Evolutionary conservation across 2,888 invertebrate genomes (phyloP).

Genomic region (Ophioninae sp.): DNA sequence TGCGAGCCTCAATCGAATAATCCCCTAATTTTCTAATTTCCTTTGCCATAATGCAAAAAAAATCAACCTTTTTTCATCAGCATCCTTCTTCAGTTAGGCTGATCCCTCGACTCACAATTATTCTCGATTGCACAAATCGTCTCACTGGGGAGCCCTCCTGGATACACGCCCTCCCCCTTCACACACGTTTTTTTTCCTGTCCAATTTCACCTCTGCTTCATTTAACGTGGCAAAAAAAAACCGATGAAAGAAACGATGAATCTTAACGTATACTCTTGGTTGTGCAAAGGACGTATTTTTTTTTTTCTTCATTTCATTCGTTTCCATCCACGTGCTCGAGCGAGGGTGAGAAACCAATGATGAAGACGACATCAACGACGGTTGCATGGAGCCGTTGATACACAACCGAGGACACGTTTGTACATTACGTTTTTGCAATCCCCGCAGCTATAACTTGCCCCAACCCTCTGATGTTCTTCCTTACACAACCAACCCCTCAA

Average conservation of each 20-base stretch:
- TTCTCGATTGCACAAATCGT: conserved; percentile 6
- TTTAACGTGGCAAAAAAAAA: background rate
- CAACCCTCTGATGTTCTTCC: background rate
- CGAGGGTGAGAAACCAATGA: conserved; percentile 47
- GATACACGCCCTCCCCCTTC: background rate
- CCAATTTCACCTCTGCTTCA: conserved; percentile 31
- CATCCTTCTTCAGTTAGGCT: background rate
- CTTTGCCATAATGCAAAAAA: background rate
- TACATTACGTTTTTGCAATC: conserved; percentile 32
- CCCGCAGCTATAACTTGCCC: background rate
- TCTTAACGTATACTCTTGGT: conserved; percentile 33
- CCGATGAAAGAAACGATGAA: conserved; percentile 39
- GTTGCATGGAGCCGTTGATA: conserved; percentile 55
- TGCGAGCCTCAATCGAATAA: background rate
- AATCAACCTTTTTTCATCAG: background rate
- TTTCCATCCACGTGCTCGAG: conserved; percentile 36
- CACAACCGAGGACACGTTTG: conserved; percentile 28
- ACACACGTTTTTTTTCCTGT: conserved; percentile 2
- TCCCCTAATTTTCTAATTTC: background rate
- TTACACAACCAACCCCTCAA: background rate
- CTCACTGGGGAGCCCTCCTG: background rate
- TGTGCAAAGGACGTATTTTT: conserved; percentile 6
- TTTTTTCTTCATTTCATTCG: conserved; percentile 48
- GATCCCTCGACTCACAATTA: conserved; percentile 10
- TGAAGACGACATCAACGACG: conserved; percentile 38